A percentile compares a stretch with the other conserved stretches of the same genome.
Evolutionary conservation across 1,140 invertebrate genomes (phyloP).

Genomic region (Chrysomallon squamiferum): DNA sequence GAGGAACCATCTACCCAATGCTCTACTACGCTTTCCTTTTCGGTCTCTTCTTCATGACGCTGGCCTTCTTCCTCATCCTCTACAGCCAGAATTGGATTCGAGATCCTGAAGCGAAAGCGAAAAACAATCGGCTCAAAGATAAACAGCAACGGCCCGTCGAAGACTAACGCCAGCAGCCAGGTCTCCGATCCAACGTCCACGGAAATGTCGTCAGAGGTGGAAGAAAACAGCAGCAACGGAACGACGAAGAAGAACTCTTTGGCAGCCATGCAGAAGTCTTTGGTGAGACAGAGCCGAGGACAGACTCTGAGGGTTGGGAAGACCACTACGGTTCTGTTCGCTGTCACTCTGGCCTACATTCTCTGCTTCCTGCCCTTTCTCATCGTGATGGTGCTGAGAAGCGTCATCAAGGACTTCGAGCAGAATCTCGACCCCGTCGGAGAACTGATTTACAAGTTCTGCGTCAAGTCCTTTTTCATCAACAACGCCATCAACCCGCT

Average conservation of each 20-base stretch:
- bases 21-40: constrained; percentile 54
- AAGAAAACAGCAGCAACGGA: constrained; percentile 1
- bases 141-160: constrained; percentile 14
- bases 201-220: constrained; percentile 44
- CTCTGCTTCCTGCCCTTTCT: constrained; percentile 46
- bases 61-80: constrained; percentile 47
- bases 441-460: constrained; percentile 50
- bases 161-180: constrained; percentile 14
- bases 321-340: constrained; percentile 43
- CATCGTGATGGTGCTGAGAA: constrained; percentile 38
- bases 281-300: constrained; percentile 14
- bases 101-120: constrained; percentile 44
- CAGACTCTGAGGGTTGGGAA: constrained; percentile 39
- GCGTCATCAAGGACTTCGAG: constrained; percentile 44
- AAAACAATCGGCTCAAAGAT: constrained; percentile 24
- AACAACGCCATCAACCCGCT: constrained; percentile 52
- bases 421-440: constrained; percentile 30
- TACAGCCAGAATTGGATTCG: constrained; percentile 49
- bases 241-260: background rate
- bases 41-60: constrained; percentile 44
- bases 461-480: constrained; percentile 50
- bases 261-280: constrained; percentile 14
- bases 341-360: constrained; percentile 46
- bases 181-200: constrained; percentile 43
- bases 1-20: constrained; percentile 45